phyloP scores from a whole-genome alignment of 2,888 invertebrate species.

The Seira sanloemensis region DNA sequence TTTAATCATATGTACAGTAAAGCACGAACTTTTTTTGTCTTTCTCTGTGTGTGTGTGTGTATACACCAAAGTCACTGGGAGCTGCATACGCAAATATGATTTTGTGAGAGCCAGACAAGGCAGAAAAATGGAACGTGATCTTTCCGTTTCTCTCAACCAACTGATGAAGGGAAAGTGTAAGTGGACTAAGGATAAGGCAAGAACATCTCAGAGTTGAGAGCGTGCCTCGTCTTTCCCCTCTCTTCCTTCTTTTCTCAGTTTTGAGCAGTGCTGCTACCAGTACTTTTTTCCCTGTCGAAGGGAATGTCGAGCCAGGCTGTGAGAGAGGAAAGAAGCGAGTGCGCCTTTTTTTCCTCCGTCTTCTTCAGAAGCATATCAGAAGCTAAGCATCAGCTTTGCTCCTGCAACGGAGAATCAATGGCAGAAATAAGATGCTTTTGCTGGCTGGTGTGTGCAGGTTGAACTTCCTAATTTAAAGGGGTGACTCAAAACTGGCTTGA shows the following conservation, averaged over 20 bases:
- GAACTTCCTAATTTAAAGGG: background rate
- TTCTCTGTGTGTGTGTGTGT: background rate
- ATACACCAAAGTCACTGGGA: too few relatives aligned
- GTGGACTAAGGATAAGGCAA: conserved; percentile 28
- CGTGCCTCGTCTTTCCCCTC: conserved; percentile 24
- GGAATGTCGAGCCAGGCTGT: conserved; percentile 19
- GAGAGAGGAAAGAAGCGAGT: conserved; percentile 14
- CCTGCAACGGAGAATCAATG: too few relatives aligned
- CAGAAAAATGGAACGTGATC: conserved; percentile 60
- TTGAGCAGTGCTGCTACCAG: conserved; percentile 10
- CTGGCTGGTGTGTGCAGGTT: background rate
- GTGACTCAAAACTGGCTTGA: background rate
- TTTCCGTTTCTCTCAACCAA: conserved; percentile 61
- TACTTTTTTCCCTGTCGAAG: conserved; percentile 26
- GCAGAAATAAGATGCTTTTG: background rate
- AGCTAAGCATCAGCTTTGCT: conserved; percentile 15
- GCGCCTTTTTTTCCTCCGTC: conserved; percentile 3
- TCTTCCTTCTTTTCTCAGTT: conserved; percentile 6
- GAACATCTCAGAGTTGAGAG: conserved; percentile 28
- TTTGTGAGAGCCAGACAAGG: conserved; percentile 38
- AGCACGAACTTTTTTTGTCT: too few relatives aligned
- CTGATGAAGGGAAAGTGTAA: conserved; percentile 54
- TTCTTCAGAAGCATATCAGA: background rate
- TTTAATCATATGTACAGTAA: background rate
- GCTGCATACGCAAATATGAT: too few relatives aligned